Evolutionary conservation across 2,797 vertebrate species (phyloP).

Genomic region (Catamblyrhynchus diadema): DNA sequence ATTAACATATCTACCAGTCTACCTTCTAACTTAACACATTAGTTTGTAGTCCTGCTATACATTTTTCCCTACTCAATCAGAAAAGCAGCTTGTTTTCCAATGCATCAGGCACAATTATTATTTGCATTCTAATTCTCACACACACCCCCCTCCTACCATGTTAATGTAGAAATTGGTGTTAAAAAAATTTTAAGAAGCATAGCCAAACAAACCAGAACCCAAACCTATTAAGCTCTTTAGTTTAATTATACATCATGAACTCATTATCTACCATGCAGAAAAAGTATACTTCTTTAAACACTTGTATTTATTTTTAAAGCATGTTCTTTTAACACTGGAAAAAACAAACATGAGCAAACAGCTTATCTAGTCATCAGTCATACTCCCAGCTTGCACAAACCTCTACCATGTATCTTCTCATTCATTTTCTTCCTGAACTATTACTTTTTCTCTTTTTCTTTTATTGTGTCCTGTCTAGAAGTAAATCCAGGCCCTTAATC

Average conservation of each 20-base stretch:
- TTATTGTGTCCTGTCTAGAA: neutral
- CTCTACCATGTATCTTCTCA: neutral
- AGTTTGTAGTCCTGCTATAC: neutral
- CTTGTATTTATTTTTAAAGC: constrained; percentile 18
- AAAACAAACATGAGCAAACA: neutral
- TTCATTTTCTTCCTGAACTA: neutral
- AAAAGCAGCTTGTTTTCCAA: neutral
- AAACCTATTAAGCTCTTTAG: neutral
- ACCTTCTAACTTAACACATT: neutral
- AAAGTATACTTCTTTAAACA: neutral
- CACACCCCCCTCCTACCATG: too few species aligned
- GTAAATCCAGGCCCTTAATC: neutral
- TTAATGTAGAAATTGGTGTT: neutral
- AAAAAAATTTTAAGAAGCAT: neutral
- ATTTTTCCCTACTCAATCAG: neutral
- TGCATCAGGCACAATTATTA: neutral
- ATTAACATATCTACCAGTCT: neutral
- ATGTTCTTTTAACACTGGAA: neutral
- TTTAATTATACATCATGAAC: constrained; percentile 15
- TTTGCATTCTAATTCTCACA: neutral
- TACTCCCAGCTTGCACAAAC: neutral
- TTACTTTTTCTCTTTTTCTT: neutral
- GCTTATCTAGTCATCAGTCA: neutral
- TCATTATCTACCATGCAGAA: neutral
- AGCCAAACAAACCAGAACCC: neutral